Evolutionary conservation across 2,888 invertebrate genomes (phyloP).

Genomic region (Gryllus longicercus): DNA sequence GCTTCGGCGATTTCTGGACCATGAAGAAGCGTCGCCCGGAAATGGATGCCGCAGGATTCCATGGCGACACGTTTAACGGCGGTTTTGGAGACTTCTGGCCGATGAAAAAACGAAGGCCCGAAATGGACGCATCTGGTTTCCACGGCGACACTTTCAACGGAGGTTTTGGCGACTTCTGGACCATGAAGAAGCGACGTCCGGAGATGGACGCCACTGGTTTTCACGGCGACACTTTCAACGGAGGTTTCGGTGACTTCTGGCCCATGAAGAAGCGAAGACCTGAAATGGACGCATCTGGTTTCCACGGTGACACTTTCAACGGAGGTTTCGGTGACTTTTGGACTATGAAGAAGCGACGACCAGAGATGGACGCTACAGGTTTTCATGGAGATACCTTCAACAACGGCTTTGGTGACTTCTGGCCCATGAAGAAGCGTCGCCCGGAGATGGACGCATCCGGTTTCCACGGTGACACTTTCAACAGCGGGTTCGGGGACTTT

Average conservation of each 20-base stretch:
- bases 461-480: constrained; percentile 44
- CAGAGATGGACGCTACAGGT: constrained; percentile 38
- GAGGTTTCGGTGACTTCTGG: constrained; percentile 40
- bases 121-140: constrained; percentile 41
- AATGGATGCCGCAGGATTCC: constrained; percentile 43
- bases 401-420: constrained; percentile 40
- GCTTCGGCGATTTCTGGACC: constrained; percentile 42
- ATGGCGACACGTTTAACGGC: constrained; percentile 44
- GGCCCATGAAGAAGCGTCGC: constrained; percentile 36
- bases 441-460: constrained; percentile 42
- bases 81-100: constrained; percentile 44
- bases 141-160: constrained; percentile 43
- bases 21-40: constrained; percentile 42
- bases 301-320: constrained; percentile 43
- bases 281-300: constrained; percentile 42
- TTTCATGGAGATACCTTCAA: constrained; percentile 40
- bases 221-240: constrained; percentile 40
- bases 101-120: constrained; percentile 39
- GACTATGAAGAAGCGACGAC: constrained; percentile 39
- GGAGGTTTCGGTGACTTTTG: constrained; percentile 42
- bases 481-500: constrained; percentile 44
- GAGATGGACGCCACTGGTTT: constrained; percentile 40
- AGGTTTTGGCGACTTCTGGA: constrained; percentile 43
- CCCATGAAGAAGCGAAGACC: constrained; percentile 38
- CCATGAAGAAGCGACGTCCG: constrained; percentile 40